Percentiles rank a stretch among this genome's conserved stretches.
Conservation (phyloP, 2,888 invertebrate genomes). For the Acronicta psi region DNA sequence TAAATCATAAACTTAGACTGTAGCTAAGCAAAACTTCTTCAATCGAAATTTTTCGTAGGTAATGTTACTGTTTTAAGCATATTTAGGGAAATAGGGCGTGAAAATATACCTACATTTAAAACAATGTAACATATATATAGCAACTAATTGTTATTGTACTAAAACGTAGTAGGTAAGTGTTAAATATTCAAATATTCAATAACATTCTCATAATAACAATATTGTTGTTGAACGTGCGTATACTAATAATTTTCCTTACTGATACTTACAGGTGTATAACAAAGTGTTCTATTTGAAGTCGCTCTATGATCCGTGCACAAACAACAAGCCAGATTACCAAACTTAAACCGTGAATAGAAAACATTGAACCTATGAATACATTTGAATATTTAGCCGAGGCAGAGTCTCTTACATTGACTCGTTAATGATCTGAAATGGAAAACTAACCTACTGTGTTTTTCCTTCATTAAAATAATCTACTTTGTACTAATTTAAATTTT, state of each 20-base stretch:
- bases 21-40: slow-evolving; percentile 4
- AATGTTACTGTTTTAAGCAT: slow-evolving; percentile 15
- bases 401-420: slow-evolving; percentile 52
- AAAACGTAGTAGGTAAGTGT: background rate
- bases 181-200: slow-evolving; percentile 19
- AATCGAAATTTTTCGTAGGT: slow-evolving; percentile 3
- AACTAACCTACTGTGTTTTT: slow-evolving; percentile 49
- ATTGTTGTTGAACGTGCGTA: slow-evolving; percentile 2
- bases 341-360: slow-evolving; percentile 56
- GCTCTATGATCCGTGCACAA: slow-evolving; percentile 31
- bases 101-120: background rate
- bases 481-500: slow-evolving; percentile 27
- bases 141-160: slow-evolving; percentile 12
- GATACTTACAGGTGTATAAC: slow-evolving; percentile 24
- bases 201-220: slow-evolving; percentile 12
- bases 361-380: slow-evolving; percentile 60
- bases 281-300: slow-evolving; percentile 16
- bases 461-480: no score
- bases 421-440: slow-evolving; percentile 60
- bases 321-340: slow-evolving; percentile 49
- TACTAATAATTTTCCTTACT: background rate
- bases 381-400: slow-evolving; percentile 63
- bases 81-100: background rate
- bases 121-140: slow-evolving; percentile 1
- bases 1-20: slow-evolving; percentile 27